Evolutionary conservation across 1,140 invertebrate genomes (phyloP), one percentile per base, ranked within the genome.

Genomic region (Drosophila kikkawai): DNA sequence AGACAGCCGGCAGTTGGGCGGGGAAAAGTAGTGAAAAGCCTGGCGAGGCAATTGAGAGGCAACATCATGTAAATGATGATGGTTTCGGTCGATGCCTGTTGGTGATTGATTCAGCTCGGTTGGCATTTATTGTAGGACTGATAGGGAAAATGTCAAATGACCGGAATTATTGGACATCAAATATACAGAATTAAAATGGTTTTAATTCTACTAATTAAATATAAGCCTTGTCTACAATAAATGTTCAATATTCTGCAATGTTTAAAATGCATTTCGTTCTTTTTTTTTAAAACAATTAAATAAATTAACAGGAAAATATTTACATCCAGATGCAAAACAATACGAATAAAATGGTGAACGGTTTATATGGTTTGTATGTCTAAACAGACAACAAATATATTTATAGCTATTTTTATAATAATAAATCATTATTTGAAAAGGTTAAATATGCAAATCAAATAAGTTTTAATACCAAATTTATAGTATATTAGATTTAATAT

Each of bases 61-160:
- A 66, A 53, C 47, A 63, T 68, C 80, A 76, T 66, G 71, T 74
- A 82, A 88, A 78, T 70, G 65, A 61, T 77, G 66, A 80, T 64
- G 47, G 69, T 63, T 47, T 55, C 44, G 56, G 48, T 53, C 51
- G 8, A 44, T 65, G 45, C 36, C 50, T 75, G 47, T 32, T 61
- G 56, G 48, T 50, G 73, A 77, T 67, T 67, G 73, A 77, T 76
- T 66, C 53, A 22, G 51, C 44, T 63, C 17, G 63, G n/a, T 19
- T 70, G 15, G 44, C 17, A 19, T 29, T 15, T 22, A 9, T 34
- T 15, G 29, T 36, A 44, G 9, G 34, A 26, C 22, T 15, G 9
- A 17, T 32, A 29, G 37, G n/a, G 22, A n/a, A 17, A 26, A 69
- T 36, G 60, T 51, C 61, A 66, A 13, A 19, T 51, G 9, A n/a